These are phyloP conservation scores for Pagetopsis macropterus DNA, from an alignment of 2,797 vertebrate species.

Conservation along the genomic window DNA sequence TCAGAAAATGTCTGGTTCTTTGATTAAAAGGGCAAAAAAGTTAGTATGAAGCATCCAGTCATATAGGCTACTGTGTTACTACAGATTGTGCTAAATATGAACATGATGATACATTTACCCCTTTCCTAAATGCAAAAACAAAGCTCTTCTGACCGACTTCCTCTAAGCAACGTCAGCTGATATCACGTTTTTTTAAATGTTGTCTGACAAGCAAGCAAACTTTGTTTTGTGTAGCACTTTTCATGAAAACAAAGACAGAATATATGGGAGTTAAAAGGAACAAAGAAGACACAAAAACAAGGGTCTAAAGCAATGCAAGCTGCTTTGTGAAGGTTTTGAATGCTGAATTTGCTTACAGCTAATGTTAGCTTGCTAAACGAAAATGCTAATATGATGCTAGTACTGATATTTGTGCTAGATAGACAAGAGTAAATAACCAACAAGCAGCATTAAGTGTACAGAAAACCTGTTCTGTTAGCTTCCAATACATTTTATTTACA, in stretches of 20 bases:
- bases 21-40: background rate
- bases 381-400: background rate
- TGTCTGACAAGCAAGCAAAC: background rate
- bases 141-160: background rate
- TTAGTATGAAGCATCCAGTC: background rate
- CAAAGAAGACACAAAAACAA: background rate
- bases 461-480: background rate
- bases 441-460: background rate
- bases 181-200: background rate
- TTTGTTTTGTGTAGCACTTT: background rate
- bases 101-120: background rate
- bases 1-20: fast-evolving
- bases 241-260: background rate
- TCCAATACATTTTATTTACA: background rate
- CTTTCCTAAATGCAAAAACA: background rate
- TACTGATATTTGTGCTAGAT: too few relatives aligned
- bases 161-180: background rate
- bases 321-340: too few relatives aligned
- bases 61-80: too few relatives aligned
- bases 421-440: background rate
- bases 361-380: background rate
- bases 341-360: background rate
- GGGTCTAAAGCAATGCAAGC: background rate
- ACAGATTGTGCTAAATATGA: background rate
- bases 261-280: background rate